Evolutionary conservation across 2,113 vertebrate genomes (phyloP).

Genomic region (Aptenodytes forsteri): DNA sequence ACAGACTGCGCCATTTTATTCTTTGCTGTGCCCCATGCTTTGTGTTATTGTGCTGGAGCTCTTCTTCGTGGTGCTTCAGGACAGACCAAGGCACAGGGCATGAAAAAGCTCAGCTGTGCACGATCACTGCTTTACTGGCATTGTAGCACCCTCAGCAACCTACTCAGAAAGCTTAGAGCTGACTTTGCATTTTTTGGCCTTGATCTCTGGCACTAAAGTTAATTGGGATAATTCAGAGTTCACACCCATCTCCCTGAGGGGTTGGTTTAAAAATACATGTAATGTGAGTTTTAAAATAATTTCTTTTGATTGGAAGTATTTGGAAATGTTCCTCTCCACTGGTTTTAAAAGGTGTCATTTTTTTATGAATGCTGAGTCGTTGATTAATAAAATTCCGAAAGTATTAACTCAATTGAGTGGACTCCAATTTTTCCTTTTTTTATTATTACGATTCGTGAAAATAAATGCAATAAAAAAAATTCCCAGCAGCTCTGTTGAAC

Average conservation of each 20-base stretch:
- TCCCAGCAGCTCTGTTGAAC: conserved; percentile 77
- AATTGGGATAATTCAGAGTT: conserved; percentile 75
- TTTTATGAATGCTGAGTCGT: conserved; percentile 75
- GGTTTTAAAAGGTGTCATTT: conserved; percentile 78
- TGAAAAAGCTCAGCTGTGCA: background rate
- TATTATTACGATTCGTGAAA: conserved; percentile 65
- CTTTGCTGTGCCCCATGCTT: fast-evolving
- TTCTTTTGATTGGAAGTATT: conserved; percentile 76
- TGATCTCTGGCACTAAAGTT: conserved; percentile 63
- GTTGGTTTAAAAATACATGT: conserved; percentile 65
- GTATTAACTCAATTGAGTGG: conserved; percentile 76
- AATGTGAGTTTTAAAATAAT: conserved; percentile 73
- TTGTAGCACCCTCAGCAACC: background rate
- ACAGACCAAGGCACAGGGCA: background rate
- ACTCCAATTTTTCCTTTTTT: conserved; percentile 64
- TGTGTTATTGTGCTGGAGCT: background rate
- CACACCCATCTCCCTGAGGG: conserved; percentile 61
- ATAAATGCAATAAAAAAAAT: conserved; percentile 73
- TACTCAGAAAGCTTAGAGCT: background rate
- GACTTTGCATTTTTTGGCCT: conserved; percentile 53
- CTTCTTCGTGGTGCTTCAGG: background rate
- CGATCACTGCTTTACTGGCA: background rate
- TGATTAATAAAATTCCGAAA: conserved; percentile 81
- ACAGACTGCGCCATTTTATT: background rate
- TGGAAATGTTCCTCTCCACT: conserved; percentile 71